phyloP scores from a whole-genome alignment of 1,140 invertebrate species.

The Archivesica marissinica region DNA sequence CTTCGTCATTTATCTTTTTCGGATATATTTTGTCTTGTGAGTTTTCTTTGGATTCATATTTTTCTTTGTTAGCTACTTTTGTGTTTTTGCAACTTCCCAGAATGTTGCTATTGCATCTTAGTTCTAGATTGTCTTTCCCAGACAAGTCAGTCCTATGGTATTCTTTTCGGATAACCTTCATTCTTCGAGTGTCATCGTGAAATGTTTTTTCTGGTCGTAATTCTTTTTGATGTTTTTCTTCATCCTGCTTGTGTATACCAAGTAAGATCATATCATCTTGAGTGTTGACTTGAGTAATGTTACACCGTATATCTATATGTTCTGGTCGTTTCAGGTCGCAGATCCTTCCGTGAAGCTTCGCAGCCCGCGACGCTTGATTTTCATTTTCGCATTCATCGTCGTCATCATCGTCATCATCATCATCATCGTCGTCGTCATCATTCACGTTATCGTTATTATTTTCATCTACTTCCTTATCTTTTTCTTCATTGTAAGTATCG shows the following conservation, averaged over 20 bases:
- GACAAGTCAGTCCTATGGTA: not conserved
- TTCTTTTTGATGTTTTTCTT: not conserved
- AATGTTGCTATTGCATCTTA: not conserved
- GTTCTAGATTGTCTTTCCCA: not conserved
- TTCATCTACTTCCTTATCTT: constrained; percentile 7
- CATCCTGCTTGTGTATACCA: constrained; percentile 15
- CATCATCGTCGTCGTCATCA: constrained; percentile 36
- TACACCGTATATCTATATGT: constrained; percentile 38
- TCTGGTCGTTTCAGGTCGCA: constrained; percentile 12
- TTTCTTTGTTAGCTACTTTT: constrained; percentile 10
- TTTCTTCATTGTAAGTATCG: constrained; percentile 10
- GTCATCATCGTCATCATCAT: constrained; percentile 19
- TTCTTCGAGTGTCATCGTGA: not conserved
- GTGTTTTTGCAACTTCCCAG: constrained; percentile 32
- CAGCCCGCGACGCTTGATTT: constrained; percentile 22
- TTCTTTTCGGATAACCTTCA: not conserved
- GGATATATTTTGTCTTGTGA: not conserved
- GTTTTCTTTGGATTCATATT: not conserved
- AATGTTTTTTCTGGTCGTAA: constrained; percentile 45
- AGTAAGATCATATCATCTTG: constrained; percentile 50
- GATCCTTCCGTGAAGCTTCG: constrained; percentile 14
- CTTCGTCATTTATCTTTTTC: constrained; percentile 4
- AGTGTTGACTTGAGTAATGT: constrained; percentile 56
- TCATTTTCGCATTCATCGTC: constrained; percentile 46
- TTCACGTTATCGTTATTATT: constrained; percentile 18